These are phyloP conservation scores for Palythoa caribaeorum DNA, from an alignment of 92 coral and sea anemone species.

Conservation along the genomic window DNA sequence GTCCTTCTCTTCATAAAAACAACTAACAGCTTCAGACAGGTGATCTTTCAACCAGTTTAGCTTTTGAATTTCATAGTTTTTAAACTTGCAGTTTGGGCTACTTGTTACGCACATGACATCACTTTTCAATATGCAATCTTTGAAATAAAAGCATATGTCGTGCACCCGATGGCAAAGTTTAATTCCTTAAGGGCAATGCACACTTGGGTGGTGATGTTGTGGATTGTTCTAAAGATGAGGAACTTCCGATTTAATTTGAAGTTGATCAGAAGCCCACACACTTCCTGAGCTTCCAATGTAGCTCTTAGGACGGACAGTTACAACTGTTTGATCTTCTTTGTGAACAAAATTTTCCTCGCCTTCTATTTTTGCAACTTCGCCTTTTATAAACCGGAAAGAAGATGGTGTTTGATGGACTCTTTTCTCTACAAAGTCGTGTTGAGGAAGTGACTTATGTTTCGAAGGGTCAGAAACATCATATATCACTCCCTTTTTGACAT, in stretches of 20 bases:
- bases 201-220: not conserved
- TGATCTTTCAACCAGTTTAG: no score
- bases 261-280: not conserved
- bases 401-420: no score
- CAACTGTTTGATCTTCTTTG: no score
- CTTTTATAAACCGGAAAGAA: no score
- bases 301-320: not conserved
- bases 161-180: not conserved
- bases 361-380: no score
- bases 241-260: not conserved
- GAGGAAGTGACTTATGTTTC: no score
- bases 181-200: not conserved
- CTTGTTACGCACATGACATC: not conserved
- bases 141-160: not conserved
- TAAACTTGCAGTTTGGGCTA: not conserved
- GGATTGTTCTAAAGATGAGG: not conserved
- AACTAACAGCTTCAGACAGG: not conserved
- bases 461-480: no score
- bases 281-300: no score
- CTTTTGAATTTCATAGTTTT: no score
- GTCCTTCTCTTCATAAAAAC: constrained; percentile 13
- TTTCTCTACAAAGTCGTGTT: no score
- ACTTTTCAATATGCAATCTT: not conserved
- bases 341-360: no score
- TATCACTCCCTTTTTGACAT: no score